Conservation (phyloP, 2,888 invertebrate genomes). For the Hecatera dysodea region DNA sequence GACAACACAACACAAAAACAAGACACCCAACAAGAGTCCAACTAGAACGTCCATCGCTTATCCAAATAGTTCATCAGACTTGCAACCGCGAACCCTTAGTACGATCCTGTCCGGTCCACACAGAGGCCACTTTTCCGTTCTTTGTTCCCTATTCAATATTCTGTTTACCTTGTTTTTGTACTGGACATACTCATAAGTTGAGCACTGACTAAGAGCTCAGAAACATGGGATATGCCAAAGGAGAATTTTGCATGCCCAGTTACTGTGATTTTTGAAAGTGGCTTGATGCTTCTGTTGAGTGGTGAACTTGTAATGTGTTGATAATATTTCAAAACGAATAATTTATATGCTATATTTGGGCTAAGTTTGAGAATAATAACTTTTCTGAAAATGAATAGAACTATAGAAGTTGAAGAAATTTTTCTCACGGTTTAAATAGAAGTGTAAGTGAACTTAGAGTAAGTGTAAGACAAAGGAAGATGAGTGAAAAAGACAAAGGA, state of each 20-base stretch:
- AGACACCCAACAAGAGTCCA: not conserved
- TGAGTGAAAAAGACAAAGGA: too few species aligned
- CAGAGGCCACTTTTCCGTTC: constrained; percentile 72
- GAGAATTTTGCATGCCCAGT: not conserved
- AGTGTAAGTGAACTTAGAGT: too few species aligned
- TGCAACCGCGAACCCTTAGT: constrained; percentile 58
- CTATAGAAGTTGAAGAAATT: too few species aligned
- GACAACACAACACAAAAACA: not conserved
- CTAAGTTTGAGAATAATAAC: too few species aligned
- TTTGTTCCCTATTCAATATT: constrained; percentile 72
- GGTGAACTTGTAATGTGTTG: not conserved
- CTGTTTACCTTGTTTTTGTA: constrained; percentile 74
- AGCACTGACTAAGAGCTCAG: constrained; percentile 22
- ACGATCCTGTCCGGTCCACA: constrained; percentile 62
- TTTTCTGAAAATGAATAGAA: too few species aligned
- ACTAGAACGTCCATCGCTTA: not conserved
- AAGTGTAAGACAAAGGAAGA: too few species aligned
- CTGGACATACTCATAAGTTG: constrained; percentile 67
- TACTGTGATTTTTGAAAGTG: not conserved
- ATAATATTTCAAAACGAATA: too few species aligned
- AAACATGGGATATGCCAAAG: constrained; percentile 29
- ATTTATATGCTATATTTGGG: too few species aligned
- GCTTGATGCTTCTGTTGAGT: not conserved
- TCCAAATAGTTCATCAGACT: constrained; percentile 28
- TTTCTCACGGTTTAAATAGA: too few species aligned